Conservation (phyloP, 1,140 invertebrate species). For the Lucilia cuprina region DNA sequence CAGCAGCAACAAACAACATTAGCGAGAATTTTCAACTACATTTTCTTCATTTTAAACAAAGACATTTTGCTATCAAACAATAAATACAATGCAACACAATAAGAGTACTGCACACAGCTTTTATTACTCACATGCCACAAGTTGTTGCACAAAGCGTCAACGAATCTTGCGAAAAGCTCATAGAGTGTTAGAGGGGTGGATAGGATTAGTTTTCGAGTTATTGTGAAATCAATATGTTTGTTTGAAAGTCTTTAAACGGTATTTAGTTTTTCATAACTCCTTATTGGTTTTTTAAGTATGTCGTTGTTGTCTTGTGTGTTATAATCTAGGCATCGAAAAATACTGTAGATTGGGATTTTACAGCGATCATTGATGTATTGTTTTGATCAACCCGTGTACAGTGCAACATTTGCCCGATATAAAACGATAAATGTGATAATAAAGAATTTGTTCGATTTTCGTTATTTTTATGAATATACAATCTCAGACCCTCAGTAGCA, state of each 20-base stretch:
- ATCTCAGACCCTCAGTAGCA: too few species aligned
- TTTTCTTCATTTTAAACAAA: slow-evolving; percentile 17
- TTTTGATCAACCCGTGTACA: background rate
- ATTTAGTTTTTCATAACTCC: background rate
- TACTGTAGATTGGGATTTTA: background rate
- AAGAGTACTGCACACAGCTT: background rate
- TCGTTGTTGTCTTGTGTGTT: background rate
- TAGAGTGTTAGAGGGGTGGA: background rate
- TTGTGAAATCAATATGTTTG: background rate
- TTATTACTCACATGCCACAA: background rate
- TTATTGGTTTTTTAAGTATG: background rate
- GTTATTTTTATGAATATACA: too few species aligned
- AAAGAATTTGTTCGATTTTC: too few species aligned
- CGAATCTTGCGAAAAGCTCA: background rate
- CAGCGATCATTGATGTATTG: background rate
- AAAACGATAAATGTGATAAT: too few species aligned
- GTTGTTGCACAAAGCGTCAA: background rate
- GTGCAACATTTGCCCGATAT: too few species aligned
- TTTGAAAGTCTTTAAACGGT: background rate
- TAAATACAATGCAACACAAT: background rate
- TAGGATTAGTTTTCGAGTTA: background rate
- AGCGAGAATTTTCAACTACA: background rate
- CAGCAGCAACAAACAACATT: background rate
- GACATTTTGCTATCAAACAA: slow-evolving; percentile 4
- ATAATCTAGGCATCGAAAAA: background rate